phyloP scores from a whole-genome alignment of 2,888 invertebrate species.

The Sepiola atlantica region DNA sequence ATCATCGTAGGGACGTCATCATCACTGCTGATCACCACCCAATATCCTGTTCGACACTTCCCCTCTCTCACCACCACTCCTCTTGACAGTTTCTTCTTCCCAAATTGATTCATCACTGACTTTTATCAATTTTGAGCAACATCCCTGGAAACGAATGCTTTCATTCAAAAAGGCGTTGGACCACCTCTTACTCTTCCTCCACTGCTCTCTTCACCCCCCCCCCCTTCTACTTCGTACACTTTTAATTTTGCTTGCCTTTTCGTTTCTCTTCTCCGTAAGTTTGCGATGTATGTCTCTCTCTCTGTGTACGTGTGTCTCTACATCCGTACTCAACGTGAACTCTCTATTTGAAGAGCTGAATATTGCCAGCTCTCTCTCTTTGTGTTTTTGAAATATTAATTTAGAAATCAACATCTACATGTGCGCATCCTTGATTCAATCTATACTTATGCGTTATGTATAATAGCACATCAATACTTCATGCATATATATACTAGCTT shows the following conservation, averaged over 20 bases:
- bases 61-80: too few species aligned
- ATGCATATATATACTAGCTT: too few species aligned
- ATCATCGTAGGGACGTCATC: neutral
- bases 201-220: neutral
- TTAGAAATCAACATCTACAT: too few species aligned
- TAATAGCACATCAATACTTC: too few species aligned
- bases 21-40: neutral
- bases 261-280: neutral
- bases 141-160: too few species aligned
- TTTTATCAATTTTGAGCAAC: constrained; percentile 39
- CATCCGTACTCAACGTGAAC: neutral
- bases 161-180: neutral
- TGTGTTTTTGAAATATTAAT: too few species aligned
- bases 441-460: too few species aligned
- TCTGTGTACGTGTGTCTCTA: neutral
- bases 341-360: neutral
- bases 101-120: neutral
- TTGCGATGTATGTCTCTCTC: neutral
- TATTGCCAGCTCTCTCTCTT: neutral
- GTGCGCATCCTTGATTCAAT: too few species aligned
- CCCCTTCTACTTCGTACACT: neutral
- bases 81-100: neutral
- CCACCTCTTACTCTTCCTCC: neutral
- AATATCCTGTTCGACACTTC: constrained; percentile 23
- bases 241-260: neutral